Evolutionary conservation across 2,888 invertebrate genomes (phyloP).

Genomic region (Serrognathus titanus): DNA sequence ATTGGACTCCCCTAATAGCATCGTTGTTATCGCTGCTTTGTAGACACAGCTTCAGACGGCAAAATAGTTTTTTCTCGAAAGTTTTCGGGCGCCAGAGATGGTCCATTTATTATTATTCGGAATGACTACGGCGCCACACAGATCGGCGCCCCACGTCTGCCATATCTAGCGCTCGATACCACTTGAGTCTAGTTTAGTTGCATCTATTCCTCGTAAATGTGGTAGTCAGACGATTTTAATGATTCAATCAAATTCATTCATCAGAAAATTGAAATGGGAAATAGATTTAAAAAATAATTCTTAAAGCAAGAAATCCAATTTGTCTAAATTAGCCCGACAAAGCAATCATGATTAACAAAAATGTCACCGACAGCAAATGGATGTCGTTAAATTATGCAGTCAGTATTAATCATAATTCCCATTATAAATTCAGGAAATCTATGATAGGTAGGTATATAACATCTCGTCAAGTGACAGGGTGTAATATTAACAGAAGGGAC

Average conservation of each 20-base stretch:
- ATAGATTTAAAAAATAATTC: too few species aligned
- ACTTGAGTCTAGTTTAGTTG: not conserved
- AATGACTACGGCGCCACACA: slow-evolving; percentile 24
- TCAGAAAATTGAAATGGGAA: too few species aligned
- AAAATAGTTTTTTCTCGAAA: slow-evolving; percentile 8
- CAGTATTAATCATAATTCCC: not conserved
- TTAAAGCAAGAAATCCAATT: too few species aligned
- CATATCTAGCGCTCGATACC: slow-evolving; percentile 19
- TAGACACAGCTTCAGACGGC: not conserved
- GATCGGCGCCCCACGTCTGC: slow-evolving; percentile 24
- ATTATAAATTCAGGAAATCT: slow-evolving; percentile 13
- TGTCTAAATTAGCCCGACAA: too few species aligned
- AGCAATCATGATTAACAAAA: too few species aligned
- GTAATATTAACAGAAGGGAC: slow-evolving; percentile 43
- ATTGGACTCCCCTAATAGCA: not conserved
- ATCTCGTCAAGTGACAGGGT: slow-evolving; percentile 34
- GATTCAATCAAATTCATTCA: not conserved
- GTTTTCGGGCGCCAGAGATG: slow-evolving; percentile 29
- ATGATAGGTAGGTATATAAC: slow-evolving; percentile 7
- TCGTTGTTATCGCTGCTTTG: not conserved
- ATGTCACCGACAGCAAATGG: too few species aligned
- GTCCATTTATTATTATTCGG: slow-evolving; percentile 27
- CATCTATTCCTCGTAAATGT: not conserved
- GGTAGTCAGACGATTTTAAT: not conserved
- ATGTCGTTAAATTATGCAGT: too few species aligned